Evolutionary conservation across 1,140 invertebrate species (phyloP).

Genomic region (Drosophila ficusphila): DNA sequence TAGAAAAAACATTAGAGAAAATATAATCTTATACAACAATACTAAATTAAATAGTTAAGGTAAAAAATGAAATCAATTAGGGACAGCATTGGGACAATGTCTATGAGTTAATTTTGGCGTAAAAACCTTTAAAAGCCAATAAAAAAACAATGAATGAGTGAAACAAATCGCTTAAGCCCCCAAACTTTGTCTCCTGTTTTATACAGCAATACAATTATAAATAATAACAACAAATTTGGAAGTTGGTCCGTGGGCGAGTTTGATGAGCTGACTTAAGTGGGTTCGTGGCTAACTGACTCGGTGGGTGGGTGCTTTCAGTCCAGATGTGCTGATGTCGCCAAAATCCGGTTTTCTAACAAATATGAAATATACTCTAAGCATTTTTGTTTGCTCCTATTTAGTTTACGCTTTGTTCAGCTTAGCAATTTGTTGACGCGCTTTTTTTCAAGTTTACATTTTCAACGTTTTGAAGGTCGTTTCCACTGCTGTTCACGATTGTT

Average conservation of each 20-base stretch:
- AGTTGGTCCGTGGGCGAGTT: slow-evolving; percentile 2
- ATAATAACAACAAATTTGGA: slow-evolving; percentile 3
- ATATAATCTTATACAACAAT: neutral
- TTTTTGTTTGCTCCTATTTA: slow-evolving; percentile 20
- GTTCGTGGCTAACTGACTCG: slow-evolving; percentile 1
- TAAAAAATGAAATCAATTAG: slow-evolving; percentile 30
- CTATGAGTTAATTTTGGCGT: neutral
- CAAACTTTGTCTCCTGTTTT: neutral
- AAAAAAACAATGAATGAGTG: slow-evolving; percentile 16
- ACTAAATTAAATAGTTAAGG: neutral
- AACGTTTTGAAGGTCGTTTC: slow-evolving; percentile 54
- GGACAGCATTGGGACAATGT: neutral
- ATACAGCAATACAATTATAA: slow-evolving; percentile 4
- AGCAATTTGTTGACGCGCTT: slow-evolving; percentile 38
- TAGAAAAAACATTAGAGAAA: too few species aligned
- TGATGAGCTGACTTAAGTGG: slow-evolving; percentile 13
- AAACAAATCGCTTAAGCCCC: slow-evolving; percentile 8
- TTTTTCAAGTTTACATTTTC: slow-evolving; percentile 58
- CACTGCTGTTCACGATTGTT: slow-evolving; percentile 34
- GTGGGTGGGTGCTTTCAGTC: slow-evolving; percentile 4
- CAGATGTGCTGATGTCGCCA: slow-evolving; percentile 13
- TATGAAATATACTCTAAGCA: slow-evolving; percentile 13
- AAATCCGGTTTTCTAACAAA: slow-evolving; percentile 42
- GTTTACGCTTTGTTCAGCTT: slow-evolving; percentile 40
- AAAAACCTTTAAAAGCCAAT: neutral